Evolutionary conservation across 2,113 vertebrate species (phyloP).

Genomic region (Anthoscopus minutus): DNA sequence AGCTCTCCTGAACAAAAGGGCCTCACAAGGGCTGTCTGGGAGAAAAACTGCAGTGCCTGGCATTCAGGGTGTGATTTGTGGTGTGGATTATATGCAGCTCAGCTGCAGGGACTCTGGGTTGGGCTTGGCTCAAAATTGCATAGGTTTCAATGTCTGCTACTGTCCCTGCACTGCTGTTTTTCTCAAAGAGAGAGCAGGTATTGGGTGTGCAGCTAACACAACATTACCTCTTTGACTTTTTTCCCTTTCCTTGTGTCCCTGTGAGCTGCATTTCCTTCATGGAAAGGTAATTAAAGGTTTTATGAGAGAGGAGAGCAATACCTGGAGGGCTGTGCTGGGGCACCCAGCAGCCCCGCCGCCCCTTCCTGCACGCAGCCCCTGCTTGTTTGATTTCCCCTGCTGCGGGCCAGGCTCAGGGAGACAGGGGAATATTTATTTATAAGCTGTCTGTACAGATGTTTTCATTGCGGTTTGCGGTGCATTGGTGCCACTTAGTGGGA

Average conservation of each 20-base stretch:
- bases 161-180: background rate
- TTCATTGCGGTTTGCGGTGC: constrained; percentile 62
- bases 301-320: background rate
- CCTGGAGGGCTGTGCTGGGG: background rate
- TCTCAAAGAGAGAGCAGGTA: background rate
- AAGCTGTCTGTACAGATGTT: constrained; percentile 46
- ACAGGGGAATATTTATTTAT: constrained; percentile 43
- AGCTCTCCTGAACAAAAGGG: background rate
- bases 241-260: background rate
- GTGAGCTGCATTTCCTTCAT: background rate
- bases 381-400: background rate
- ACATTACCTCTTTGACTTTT: background rate
- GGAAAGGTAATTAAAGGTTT: background rate
- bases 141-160: background rate
- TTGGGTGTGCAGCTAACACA: background rate
- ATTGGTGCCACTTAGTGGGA: constrained; percentile 76
- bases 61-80: background rate
- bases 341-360: background rate
- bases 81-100: background rate
- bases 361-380: background rate
- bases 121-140: accelerated
- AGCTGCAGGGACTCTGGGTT: background rate
- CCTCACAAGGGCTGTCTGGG: background rate
- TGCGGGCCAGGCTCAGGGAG: background rate
- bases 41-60: background rate